Percentiles rank a stretch among this genome's conserved stretches.
Evolutionary conservation across 2,113 vertebrate genomes (phyloP).

Genomic region (Toxotes jaculatrix): DNA sequence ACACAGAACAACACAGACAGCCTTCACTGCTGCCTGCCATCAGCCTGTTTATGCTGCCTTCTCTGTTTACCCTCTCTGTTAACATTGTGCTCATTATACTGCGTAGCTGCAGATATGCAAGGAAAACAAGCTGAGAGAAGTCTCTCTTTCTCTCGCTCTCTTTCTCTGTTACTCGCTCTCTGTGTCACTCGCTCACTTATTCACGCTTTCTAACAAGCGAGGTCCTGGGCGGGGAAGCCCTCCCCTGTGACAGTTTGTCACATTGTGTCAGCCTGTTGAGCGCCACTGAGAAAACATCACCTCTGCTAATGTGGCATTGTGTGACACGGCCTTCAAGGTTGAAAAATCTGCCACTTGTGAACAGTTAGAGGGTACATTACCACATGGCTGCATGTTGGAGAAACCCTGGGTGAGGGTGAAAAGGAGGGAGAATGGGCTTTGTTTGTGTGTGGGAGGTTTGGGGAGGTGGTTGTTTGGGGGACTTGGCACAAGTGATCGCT

Average conservation of each 20-base stretch:
- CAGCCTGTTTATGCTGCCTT: conserved; percentile 55
- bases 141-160: conserved; percentile 12
- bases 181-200: conserved; percentile 52
- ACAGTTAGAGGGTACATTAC: conserved; percentile 43
- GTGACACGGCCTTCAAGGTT: conserved; percentile 45
- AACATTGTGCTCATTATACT: conserved; percentile 74
- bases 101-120: conserved; percentile 51
- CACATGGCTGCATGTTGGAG: conserved; percentile 25
- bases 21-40: conserved; percentile 47
- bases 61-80: conserved; percentile 67
- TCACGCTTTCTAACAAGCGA: conserved; percentile 44
- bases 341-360: conserved; percentile 58
- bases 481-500: conserved; percentile 54
- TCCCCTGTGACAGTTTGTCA: conserved; percentile 71
- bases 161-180: conserved; percentile 13
- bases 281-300: conserved; percentile 65
- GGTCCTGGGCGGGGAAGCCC: conserved; percentile 44
- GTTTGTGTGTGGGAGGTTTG: conserved; percentile 23
- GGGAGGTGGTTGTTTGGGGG: conserved; percentile 48
- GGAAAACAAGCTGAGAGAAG: conserved; percentile 51
- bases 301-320: conserved; percentile 61
- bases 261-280: conserved; percentile 63
- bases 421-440: conserved; percentile 22
- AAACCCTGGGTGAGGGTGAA: conserved; percentile 14
- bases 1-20: conserved; percentile 38